Evolutionary conservation across 2,888 invertebrate genomes (phyloP).

Genomic region (Arrhopalites spinosus): DNA sequence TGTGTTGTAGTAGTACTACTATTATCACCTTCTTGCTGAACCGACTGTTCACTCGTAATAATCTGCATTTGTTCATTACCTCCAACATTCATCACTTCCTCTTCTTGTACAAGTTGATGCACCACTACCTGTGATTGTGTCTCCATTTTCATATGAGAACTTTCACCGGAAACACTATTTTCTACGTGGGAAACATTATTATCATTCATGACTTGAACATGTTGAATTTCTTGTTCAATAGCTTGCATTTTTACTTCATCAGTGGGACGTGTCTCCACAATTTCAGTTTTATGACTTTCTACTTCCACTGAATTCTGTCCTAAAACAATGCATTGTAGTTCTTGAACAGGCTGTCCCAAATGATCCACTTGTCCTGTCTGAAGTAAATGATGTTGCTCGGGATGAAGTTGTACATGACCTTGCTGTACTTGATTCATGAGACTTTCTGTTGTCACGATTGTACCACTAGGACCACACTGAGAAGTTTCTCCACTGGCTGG

Average conservation of each 20-base stretch:
- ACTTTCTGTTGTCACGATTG: slow-evolving; percentile 22
- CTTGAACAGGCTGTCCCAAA: neutral
- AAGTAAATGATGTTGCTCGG: neutral
- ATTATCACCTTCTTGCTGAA: too few relatives aligned
- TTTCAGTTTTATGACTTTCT: neutral
- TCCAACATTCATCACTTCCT: neutral
- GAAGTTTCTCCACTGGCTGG: neutral
- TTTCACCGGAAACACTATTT: neutral
- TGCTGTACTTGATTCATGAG: slow-evolving; percentile 25
- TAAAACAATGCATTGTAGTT: neutral
- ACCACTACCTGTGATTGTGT: neutral
- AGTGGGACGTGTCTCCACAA: neutral
- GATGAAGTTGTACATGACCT: slow-evolving; percentile 21
- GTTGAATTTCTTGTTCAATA: neutral
- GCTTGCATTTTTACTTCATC: neutral
- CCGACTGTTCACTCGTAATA: neutral
- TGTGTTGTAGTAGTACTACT: neutral
- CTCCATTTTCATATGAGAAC: neutral
- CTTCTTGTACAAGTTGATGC: slow-evolving; percentile 18
- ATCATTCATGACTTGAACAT: neutral
- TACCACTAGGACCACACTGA: neutral
- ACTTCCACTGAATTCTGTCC: neutral
- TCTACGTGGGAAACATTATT: neutral
- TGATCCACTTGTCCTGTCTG: slow-evolving; percentile 18
- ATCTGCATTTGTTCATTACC: neutral